phyloP scores from a whole-genome alignment of 2,888 invertebrate species.

The Andrena minutula region DNA sequence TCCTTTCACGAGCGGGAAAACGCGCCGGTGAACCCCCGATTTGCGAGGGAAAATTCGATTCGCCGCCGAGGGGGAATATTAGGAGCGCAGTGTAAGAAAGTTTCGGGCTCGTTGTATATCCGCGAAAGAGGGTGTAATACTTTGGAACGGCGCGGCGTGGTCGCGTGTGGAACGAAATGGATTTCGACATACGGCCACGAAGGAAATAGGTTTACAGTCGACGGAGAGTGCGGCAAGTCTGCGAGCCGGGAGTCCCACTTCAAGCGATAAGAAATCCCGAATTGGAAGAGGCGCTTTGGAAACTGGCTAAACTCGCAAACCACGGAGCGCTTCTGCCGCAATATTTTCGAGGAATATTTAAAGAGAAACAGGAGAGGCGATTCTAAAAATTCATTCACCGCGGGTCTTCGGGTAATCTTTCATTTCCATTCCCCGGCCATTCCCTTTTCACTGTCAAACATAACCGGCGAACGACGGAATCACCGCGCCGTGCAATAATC shows the following conservation, averaged over 20 bases:
- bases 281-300: neutral
- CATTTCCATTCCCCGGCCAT: neutral
- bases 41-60: slow-evolving; percentile 34
- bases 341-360: too few relatives aligned
- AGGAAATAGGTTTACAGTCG: slow-evolving; percentile 18
- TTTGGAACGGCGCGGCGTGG: neutral
- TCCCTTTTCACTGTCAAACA: neutral
- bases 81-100: neutral
- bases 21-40: slow-evolving; percentile 3
- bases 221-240: neutral
- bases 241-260: neutral
- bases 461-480: slow-evolving; percentile 6
- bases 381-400: neutral
- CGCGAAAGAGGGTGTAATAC: neutral
- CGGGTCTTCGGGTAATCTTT: neutral
- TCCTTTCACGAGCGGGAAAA: slow-evolving; percentile 33
- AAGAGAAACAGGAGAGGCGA: neutral
- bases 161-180: slow-evolving; percentile 21
- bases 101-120: neutral
- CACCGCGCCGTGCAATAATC: slow-evolving; percentile 10
- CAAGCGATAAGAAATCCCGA: slow-evolving; percentile 7
- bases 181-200: slow-evolving; percentile 14
- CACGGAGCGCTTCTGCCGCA: neutral
- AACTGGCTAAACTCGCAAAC: neutral
- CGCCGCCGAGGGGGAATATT: neutral